Conservation (phyloP, 1,140 invertebrate genomes). For the Mizuhopecten yessoensis region DNA sequence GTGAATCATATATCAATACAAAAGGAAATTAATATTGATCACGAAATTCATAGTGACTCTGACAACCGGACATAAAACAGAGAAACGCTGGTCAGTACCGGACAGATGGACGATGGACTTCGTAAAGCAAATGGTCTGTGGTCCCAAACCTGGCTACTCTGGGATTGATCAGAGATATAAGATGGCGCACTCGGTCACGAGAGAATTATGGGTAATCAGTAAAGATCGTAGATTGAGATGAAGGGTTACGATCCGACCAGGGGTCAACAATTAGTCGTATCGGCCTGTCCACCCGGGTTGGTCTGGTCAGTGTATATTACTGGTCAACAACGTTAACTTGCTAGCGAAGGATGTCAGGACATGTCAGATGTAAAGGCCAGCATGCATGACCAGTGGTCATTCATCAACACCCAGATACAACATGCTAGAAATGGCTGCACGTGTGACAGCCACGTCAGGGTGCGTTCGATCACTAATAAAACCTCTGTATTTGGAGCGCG, state of each 20-base stretch:
- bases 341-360: not conserved
- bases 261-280: slow-evolving; percentile 25
- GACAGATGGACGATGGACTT: not conserved
- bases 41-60: no score
- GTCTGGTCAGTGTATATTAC: not conserved
- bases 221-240: slow-evolving; percentile 22
- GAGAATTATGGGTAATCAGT: not conserved
- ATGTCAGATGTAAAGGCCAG: not conserved
- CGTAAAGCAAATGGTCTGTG: not conserved
- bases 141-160: not conserved
- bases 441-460: no score
- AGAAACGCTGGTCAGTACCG: not conserved
- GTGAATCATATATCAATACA: no score
- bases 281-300: not conserved
- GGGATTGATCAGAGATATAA: slow-evolving; percentile 10
- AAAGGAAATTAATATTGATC: no score
- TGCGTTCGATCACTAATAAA: no score
- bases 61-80: no score
- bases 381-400: not conserved
- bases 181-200: not conserved
- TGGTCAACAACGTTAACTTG: not conserved
- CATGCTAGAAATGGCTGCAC: not conserved
- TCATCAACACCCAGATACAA: not conserved
- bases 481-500: no score
- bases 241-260: not conserved